Percentiles rank a stretch among this genome's conserved stretches.
Evolutionary conservation across 2,797 vertebrate species (phyloP).

Genomic region (Gallinago nigripennis): DNA sequence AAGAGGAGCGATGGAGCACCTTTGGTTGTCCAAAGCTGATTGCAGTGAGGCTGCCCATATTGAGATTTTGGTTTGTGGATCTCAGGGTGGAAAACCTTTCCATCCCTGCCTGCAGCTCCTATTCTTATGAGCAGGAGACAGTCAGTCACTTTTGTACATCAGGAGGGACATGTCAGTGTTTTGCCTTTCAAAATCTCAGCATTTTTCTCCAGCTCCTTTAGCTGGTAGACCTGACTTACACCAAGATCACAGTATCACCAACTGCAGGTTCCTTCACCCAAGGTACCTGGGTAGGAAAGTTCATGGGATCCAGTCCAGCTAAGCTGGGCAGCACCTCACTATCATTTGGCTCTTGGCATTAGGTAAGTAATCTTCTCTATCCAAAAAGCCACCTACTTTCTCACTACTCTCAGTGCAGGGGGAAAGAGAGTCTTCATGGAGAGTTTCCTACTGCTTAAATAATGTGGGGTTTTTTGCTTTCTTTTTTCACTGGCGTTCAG

Average conservation of each 20-base stretch:
- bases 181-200: not conserved
- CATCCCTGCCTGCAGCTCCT: not conserved
- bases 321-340: not conserved
- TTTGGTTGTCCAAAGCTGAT: not conserved
- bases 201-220: not conserved
- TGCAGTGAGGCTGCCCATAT: not conserved
- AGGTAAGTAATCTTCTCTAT: not conserved
- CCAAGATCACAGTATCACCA: not conserved
- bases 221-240: not conserved
- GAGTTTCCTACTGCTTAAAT: not conserved
- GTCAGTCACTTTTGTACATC: accelerated
- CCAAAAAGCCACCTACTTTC: not conserved
- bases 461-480: not conserved
- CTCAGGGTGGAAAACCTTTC: not conserved
- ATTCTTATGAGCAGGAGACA: not conserved
- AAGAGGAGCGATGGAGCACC: not conserved
- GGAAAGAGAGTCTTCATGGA: not conserved
- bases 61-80: not conserved
- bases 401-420: not conserved
- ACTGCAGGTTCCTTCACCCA: not conserved
- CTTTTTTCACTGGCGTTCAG: not conserved
- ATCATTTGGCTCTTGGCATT: not conserved
- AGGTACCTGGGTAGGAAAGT: not conserved
- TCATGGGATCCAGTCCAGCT: not conserved
- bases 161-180: not conserved